Conservation (phyloP, 2,113 vertebrate species). For the Prinia subflava region DNA sequence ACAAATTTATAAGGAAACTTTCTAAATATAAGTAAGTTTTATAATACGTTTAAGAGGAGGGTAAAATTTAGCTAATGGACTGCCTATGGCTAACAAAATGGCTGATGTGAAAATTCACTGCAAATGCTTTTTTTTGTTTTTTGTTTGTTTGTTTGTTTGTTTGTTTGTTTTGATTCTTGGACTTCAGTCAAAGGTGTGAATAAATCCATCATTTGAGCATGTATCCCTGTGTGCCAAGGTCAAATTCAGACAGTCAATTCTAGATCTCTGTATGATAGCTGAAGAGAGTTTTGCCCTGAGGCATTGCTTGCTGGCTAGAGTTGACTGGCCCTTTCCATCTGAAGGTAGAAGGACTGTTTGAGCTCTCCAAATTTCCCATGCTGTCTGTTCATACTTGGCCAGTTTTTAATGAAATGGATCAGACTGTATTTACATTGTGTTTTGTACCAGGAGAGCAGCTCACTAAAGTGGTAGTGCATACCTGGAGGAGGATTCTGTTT, state of each 20-base stretch:
- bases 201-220: accelerated
- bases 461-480: background rate
- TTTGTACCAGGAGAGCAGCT: background rate
- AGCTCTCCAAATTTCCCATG: background rate
- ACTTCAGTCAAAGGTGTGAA: background rate
- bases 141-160: no score
- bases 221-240: background rate
- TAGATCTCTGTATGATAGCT: background rate
- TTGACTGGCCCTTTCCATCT: background rate
- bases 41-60: background rate
- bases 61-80: background rate
- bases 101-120: background rate
- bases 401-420: background rate
- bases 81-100: background rate
- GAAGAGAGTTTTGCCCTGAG: background rate
- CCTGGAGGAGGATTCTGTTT: background rate
- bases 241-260: background rate
- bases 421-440: background rate
- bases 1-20: background rate
- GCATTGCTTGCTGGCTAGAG: background rate
- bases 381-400: background rate
- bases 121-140: background rate
- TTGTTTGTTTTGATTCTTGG: background rate
- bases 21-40: background rate
- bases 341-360: background rate